Percentiles rank a stretch among this genome's conserved stretches.
These are phyloP conservation scores for Drosophila ercepeae DNA, from an alignment of 1,140 invertebrate genomes.

Conservation along the genomic window DNA sequence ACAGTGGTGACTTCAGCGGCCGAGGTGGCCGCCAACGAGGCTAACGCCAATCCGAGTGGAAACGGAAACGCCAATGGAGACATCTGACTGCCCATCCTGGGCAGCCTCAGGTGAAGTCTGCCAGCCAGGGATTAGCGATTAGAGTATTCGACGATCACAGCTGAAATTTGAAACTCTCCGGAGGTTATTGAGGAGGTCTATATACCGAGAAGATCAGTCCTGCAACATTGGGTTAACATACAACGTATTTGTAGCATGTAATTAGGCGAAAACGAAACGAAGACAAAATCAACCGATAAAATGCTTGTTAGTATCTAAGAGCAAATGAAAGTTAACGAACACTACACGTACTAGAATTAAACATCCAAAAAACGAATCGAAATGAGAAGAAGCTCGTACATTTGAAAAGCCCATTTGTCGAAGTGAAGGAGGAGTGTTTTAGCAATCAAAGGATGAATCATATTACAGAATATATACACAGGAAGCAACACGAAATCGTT, in stretches of 20 bases:
- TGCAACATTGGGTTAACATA: slow-evolving; percentile 80
- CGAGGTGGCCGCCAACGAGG: slow-evolving; percentile 57
- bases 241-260: slow-evolving; percentile 72
- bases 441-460: slow-evolving; percentile 32
- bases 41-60: slow-evolving; percentile 53
- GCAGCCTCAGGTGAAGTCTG: slow-evolving; percentile 69
- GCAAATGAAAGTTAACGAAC: slow-evolving; percentile 79
- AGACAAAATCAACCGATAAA: slow-evolving; percentile 35
- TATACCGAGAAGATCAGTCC: slow-evolving; percentile 72
- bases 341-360: slow-evolving; percentile 73
- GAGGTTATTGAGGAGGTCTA: slow-evolving; percentile 18
- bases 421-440: slow-evolving; percentile 15
- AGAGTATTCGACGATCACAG: no score
- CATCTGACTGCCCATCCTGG: slow-evolving; percentile 82
- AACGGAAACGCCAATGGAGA: slow-evolving; percentile 59
- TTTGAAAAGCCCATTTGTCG: not conserved
- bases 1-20: slow-evolving; percentile 18
- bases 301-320: slow-evolving; percentile 75
- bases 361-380: not conserved
- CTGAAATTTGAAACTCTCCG: not conserved
- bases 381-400: not conserved
- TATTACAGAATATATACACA: slow-evolving; percentile 28
- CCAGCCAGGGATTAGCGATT: slow-evolving; percentile 35
- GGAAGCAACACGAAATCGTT: slow-evolving; percentile 11
- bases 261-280: slow-evolving; percentile 42